Evolutionary conservation across 2,888 invertebrate genomes (phyloP).

Genomic region (Masnerella sp.): DNA sequence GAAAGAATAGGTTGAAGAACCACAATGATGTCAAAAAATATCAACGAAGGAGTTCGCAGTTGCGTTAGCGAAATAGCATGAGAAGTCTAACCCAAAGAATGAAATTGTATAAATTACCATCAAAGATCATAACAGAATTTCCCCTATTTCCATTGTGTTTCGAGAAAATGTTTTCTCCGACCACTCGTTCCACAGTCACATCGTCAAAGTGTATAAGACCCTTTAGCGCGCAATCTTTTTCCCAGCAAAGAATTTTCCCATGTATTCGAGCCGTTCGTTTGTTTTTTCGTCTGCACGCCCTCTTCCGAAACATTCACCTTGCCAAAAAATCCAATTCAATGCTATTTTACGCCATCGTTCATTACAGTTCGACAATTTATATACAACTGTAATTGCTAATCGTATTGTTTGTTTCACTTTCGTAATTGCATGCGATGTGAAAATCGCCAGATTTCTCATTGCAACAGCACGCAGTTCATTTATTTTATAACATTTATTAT

Average conservation of each 20-base stretch:
- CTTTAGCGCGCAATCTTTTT: conserved; percentile 31
- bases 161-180: conserved; percentile 36
- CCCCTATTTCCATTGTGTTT: conserved; percentile 35
- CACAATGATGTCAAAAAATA: conserved; percentile 18
- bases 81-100: conserved; percentile 20
- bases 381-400: conserved; percentile 30
- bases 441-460: conserved; percentile 32
- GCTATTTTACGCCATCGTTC: conserved; percentile 34
- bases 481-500: conserved; percentile 18
- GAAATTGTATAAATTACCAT: conserved; percentile 49
- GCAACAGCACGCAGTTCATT: background rate
- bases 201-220: conserved; percentile 14
- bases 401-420: conserved; percentile 46
- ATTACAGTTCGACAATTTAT: conserved; percentile 43
- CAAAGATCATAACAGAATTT: conserved; percentile 46
- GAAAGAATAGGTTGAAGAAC: too few species aligned
- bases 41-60: too few species aligned
- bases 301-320: background rate
- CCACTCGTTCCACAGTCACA: conserved; percentile 6
- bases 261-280: conserved; percentile 1
- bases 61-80: conserved; percentile 21
- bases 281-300: background rate
- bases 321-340: conserved; percentile 2
- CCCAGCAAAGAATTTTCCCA: conserved; percentile 26
- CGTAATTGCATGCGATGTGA: conserved; percentile 28